Conservation (phyloP, 2,888 invertebrate genomes). For the Diaperis boleti region DNA sequence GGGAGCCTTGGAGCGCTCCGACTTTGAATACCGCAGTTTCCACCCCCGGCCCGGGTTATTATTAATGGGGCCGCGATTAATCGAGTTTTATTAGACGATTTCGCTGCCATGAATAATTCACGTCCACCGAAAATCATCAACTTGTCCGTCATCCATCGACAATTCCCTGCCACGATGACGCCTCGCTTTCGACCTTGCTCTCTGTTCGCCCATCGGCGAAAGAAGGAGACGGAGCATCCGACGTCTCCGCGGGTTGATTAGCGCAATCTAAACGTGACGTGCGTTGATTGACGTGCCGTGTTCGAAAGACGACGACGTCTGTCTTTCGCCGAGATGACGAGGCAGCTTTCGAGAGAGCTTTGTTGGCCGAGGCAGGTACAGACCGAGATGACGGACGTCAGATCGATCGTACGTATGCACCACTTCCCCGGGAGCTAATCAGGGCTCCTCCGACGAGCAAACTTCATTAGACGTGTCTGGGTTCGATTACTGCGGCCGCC, state of each 20-base stretch:
- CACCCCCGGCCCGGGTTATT: constrained; percentile 40
- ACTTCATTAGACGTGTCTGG: constrained; percentile 65
- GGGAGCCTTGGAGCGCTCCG: too few relatives aligned
- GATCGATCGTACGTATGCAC: constrained; percentile 56
- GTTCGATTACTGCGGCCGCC: constrained; percentile 63
- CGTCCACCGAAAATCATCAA: constrained; percentile 31
- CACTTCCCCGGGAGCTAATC: constrained; percentile 45
- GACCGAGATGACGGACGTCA: constrained; percentile 54
- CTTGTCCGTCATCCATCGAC: constrained; percentile 15
- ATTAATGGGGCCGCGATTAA: constrained; percentile 42
- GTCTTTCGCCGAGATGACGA: constrained; percentile 44
- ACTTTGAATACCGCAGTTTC: too few relatives aligned
- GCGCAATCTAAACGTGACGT: constrained; percentile 39
- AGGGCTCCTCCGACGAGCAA: constrained; percentile 50
- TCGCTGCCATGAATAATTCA: constrained; percentile 40
- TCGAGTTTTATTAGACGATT: constrained; percentile 41
- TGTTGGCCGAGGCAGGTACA: constrained; percentile 49
- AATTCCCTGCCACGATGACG: constrained; percentile 37
- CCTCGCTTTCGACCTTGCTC: constrained; percentile 20
- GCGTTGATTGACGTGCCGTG: constrained; percentile 43
- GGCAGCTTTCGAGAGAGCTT: constrained; percentile 39
- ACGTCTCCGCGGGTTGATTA: constrained; percentile 25
- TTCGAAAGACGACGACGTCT: constrained; percentile 48
- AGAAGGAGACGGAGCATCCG: constrained; percentile 6
- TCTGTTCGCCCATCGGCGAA: constrained; percentile 21